Evolutionary conservation across 2,888 invertebrate species (phyloP), one percentile per base, ranked within the genome.

Genomic region (Timandra comae): DNA sequence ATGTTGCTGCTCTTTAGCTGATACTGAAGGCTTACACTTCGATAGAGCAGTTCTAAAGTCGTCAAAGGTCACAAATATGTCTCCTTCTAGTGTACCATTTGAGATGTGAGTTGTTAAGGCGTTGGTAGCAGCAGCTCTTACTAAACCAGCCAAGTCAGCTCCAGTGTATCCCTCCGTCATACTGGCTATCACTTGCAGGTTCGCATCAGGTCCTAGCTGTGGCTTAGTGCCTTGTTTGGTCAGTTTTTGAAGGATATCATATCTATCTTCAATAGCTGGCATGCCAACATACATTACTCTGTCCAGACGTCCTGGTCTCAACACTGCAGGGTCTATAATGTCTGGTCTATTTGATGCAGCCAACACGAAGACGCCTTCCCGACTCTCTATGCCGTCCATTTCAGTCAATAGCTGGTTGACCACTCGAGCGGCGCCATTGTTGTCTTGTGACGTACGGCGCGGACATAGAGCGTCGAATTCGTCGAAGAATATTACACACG

Each of bases 401-500:
- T 99, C 99, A 0, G 98, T 98, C 29, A 99, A 81, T 73, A 99
- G 86, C 75, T 99, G 98, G 73, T 98, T 99, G 0, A 99, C 98
- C 7, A 99, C 95, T 16, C 98, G 89, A 0, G 93, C 91, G 0
- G 93, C 90, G 2, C 93, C 91, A 53, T 91, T 90, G 78, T 90
- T 63, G 29, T 85, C 91, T 39, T 90, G 89, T 24, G 93, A 92
- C 3, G 93, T 91, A 60, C 99, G 88, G 55, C 93, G 91, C 0
- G 98, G 97, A 67, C 98, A 98, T 16, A 99, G 74, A 0, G 99
- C 95, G 74, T 99, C 99, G 44, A 99, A 89, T 79, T 99, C 99
- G 67, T 99, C 99, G 65, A 99, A 99, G 82, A 99, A 99, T 70
- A 99, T 98, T 2, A 99, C 97, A 68, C 99, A 99, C 0, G 99